Evolutionary conservation across 2,888 invertebrate genomes (phyloP).

Genomic region (Linnaemya vulpina): DNA sequence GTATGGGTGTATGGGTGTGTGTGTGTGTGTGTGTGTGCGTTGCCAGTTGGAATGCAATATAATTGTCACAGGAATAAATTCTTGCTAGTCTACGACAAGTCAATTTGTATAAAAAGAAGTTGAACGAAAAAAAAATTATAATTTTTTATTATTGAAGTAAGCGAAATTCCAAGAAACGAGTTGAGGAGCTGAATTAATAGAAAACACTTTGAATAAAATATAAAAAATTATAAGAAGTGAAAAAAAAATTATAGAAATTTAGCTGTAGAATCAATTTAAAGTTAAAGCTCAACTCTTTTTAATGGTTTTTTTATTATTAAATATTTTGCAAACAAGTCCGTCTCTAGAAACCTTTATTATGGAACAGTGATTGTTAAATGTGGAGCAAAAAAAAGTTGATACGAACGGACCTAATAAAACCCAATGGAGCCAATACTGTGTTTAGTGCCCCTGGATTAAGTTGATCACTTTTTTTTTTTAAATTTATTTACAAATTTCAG

Average conservation of each 20-base stretch:
- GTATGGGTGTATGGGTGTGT: too few species aligned
- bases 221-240: too few species aligned
- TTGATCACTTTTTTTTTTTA: not conserved
- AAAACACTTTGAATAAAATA: not conserved
- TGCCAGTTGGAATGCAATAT: constrained; percentile 45
- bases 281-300: not conserved
- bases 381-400: too few species aligned
- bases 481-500: not conserved
- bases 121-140: not conserved
- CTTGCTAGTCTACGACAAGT: constrained; percentile 55
- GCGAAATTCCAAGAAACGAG: constrained; percentile 39
- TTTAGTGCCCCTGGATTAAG: too few species aligned
- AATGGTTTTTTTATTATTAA: not conserved
- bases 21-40: not conserved
- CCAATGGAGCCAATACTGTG: too few species aligned
- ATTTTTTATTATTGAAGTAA: constrained; percentile 25
- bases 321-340: too few species aligned
- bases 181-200: constrained; percentile 12
- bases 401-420: too few species aligned
- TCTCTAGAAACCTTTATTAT: too few species aligned
- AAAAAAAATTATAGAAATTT: too few species aligned
- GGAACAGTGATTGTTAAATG: too few species aligned
- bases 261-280: not conserved
- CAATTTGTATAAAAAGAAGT: constrained; percentile 35
- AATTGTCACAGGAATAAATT: constrained; percentile 54